Conservation (phyloP, 2,113 vertebrate genomes). For the Prinia subflava region DNA sequence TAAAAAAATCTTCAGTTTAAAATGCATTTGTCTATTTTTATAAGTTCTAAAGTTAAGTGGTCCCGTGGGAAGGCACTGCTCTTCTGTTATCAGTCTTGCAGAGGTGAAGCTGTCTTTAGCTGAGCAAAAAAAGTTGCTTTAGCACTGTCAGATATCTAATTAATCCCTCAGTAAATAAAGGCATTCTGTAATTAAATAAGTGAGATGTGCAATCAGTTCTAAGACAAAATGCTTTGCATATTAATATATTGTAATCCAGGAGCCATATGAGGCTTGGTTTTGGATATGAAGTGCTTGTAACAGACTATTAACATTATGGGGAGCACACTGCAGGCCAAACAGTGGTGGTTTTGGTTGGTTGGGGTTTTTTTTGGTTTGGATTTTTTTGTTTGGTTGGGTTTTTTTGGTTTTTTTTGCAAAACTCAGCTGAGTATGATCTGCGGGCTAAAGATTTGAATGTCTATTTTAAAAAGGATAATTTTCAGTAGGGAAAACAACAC, state of each 20-base stretch:
- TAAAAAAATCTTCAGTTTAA: not conserved
- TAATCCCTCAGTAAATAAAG: conserved; percentile 48
- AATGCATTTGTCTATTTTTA: not conserved
- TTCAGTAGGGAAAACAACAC: not conserved
- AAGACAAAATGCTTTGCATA: not conserved
- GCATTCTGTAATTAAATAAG: conserved; percentile 32
- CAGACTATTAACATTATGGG: not conserved
- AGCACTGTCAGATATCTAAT: not conserved
- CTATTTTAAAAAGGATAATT: not conserved
- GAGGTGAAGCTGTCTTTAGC: not conserved
- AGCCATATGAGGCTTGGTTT: not conserved
- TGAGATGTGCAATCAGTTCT: not conserved
- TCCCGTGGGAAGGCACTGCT: not conserved
- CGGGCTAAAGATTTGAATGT: not conserved
- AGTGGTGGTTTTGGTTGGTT: too few species aligned
- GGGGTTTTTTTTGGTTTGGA: too few species aligned
- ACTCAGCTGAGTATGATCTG: not conserved
- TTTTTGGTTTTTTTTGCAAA: not conserved
- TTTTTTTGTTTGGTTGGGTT: too few species aligned
- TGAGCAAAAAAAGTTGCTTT: not conserved
- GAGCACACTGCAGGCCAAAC: not conserved
- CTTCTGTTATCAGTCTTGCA: not conserved
- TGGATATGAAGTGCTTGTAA: not conserved
- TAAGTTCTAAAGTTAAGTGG: not conserved
- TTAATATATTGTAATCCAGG: not conserved